Evolutionary conservation across 1,140 invertebrate species (phyloP), one percentile per base, ranked within the genome.

Genomic region (Polypedilum pembai): DNA sequence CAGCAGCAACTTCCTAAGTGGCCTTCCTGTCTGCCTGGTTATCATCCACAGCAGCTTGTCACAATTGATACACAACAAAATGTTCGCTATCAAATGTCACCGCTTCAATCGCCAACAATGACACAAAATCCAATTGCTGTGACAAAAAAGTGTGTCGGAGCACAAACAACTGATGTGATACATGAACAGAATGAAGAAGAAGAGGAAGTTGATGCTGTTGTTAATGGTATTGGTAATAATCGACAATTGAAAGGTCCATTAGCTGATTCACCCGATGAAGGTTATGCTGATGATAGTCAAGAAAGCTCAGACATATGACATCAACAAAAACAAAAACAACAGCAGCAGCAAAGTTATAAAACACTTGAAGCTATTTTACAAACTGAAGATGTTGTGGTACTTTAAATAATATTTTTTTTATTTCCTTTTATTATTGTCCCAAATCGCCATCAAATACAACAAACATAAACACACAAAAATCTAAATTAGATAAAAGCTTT

Each of bases 261-360:
- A 76, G 89, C 90, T 3, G 92, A 94, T 77, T 93, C 92, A 80
- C 92, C 92, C 5, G 92, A 94, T 80, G 92, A 94, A 80, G 92
- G 92, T 1, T 94, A 94, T 80, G 92, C 92, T 66, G 65, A 69
- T 33, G 92, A 94, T 79, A 87, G 81, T 5, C 81, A 82, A 69
- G 84, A 84, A 80, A 80, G 79, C 73, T 85, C 85, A 78, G 86
- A 87, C 77, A 87, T 86, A 80, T 87, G 86, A 87, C 86, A 33
- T 33, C 24, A 33, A 5, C 24, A 33, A n/a, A n/a, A n/a, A n/a
- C n/a, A n/a, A n/a, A n/a, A n/a, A 33, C 24, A 33, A 33, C 1
- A 33, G 5, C 24, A 33, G 5, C 24, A 79, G 1, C 3, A 69
- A 10, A 69, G 65, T 10, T 69, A 69, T 69, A 69, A 69, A 69